phyloP scores from a whole-genome alignment of 2,888 invertebrate species.

The Eristalinus sepulchralis region DNA sequence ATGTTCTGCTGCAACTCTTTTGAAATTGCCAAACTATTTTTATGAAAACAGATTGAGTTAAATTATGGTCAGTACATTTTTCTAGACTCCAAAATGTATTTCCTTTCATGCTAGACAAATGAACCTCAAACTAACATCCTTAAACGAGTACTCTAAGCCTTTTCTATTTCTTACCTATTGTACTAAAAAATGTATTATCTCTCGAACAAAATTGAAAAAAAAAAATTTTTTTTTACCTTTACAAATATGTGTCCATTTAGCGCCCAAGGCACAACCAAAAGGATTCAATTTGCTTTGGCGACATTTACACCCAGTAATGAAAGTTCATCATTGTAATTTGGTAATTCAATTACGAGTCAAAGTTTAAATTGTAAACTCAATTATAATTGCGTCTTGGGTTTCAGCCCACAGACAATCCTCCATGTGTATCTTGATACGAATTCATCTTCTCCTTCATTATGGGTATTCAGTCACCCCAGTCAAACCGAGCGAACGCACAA shows the following conservation, averaged over 20 bases:
- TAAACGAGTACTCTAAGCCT: too few relatives aligned
- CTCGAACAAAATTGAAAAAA: too few relatives aligned
- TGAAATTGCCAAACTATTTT: too few relatives aligned
- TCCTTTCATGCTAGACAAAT: too few relatives aligned
- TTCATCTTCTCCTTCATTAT: conserved; percentile 1
- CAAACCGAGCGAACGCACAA: neutral
- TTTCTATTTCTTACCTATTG: too few relatives aligned
- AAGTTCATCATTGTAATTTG: conserved; percentile 28
- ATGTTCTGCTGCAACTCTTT: too few relatives aligned
- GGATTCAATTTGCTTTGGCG: neutral
- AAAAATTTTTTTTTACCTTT: too few relatives aligned
- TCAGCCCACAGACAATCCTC: neutral
- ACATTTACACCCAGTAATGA: neutral
- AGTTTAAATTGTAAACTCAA: neutral
- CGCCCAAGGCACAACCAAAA: neutral
- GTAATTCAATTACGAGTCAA: conserved; percentile 28
- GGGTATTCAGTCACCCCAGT: neutral
- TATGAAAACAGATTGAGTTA: too few relatives aligned
- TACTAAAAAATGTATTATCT: too few relatives aligned
- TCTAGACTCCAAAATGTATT: too few relatives aligned
- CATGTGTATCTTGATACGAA: neutral
- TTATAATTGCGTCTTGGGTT: neutral
- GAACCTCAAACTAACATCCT: too few relatives aligned
- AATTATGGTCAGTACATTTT: too few relatives aligned
- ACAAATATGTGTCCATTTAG: neutral